Conservation (phyloP, 2,113 vertebrate genomes). For the Paradoxurus hermaphroditus region DNA sequence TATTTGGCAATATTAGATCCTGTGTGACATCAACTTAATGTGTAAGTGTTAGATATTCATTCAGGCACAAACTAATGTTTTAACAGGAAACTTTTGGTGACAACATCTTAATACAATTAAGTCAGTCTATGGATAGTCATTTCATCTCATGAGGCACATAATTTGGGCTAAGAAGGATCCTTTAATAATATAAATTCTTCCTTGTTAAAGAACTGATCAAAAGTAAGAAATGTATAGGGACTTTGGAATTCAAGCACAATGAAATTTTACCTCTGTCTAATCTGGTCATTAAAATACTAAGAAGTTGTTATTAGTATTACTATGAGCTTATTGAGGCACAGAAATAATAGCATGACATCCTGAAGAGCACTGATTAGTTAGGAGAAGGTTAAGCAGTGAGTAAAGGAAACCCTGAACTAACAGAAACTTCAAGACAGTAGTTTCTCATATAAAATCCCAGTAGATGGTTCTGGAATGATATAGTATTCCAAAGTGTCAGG, state of each 20-base stretch:
- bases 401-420: background rate
- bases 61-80: slow-evolving; percentile 46
- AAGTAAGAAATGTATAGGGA: background rate
- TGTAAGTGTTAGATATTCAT: background rate
- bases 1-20: slow-evolving; percentile 6
- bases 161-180: background rate
- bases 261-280: slow-evolving; percentile 3
- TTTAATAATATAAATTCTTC: slow-evolving; percentile 3
- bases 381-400: background rate
- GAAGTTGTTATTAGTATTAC: background rate
- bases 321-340: background rate
- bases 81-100: slow-evolving; percentile 19
- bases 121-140: background rate
- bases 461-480: background rate
- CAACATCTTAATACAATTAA: background rate
- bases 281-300: background rate
- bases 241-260: slow-evolving; percentile 22
- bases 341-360: background rate
- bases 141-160: slow-evolving; percentile 34
- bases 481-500: background rate
- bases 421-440: background rate
- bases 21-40: background rate
- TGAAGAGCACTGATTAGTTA: background rate
- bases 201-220: background rate
- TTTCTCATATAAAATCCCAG: background rate